These are phyloP conservation scores for Neria commutata DNA, from an alignment of 2,888 invertebrate species.

Conservation along the genomic window DNA sequence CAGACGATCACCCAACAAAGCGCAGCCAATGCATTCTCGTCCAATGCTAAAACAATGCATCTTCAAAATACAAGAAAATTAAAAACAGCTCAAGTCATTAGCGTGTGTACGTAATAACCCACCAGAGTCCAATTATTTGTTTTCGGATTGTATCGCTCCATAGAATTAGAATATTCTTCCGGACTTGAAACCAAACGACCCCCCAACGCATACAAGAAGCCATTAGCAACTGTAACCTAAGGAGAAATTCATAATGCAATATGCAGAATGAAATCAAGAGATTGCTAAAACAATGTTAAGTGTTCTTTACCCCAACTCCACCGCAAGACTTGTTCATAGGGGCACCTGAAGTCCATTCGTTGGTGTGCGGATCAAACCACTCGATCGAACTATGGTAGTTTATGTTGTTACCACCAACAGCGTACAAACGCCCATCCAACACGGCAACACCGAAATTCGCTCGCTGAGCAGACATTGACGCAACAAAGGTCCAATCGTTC, in stretches of 20 bases:
- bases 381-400: conserved; percentile 90
- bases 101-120: conserved; percentile 12
- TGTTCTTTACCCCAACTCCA: conserved; percentile 77
- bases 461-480: conserved; percentile 87
- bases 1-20: conserved; percentile 77
- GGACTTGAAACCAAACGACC: conserved; percentile 90
- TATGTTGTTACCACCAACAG: conserved; percentile 90
- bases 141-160: conserved; percentile 81
- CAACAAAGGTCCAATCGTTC: conserved; percentile 87
- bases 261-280: background rate
- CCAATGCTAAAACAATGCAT: conserved; percentile 82
- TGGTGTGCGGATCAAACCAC: conserved; percentile 77
- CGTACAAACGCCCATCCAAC: conserved; percentile 82
- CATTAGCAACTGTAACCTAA: conserved; percentile 80
- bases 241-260: background rate
- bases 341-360: conserved; percentile 81
- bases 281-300: background rate
- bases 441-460: conserved; percentile 88
- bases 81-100: conserved; percentile 45
- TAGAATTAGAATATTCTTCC: conserved; percentile 81
- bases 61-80: conserved; percentile 63
- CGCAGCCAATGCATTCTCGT: conserved; percentile 87
- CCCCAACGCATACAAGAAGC: conserved; percentile 88
- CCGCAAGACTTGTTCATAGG: conserved; percentile 87
- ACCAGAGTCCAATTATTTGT: conserved; percentile 86